Evolutionary conservation across 1,140 invertebrate genomes (phyloP), one percentile per base, ranked within the genome.

Genomic region (Trissolcus basalis): DNA sequence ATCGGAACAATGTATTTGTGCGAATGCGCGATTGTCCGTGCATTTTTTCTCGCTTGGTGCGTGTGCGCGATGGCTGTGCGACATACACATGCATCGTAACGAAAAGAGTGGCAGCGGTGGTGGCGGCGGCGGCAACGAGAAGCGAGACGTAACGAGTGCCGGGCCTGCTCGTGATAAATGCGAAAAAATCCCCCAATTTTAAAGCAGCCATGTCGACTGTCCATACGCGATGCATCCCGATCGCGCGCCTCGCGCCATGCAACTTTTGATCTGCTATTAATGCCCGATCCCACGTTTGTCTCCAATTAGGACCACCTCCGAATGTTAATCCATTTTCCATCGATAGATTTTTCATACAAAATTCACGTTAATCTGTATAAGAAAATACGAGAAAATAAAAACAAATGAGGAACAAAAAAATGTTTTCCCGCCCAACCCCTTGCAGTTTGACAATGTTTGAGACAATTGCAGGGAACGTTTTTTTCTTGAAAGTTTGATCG

Each of bases 1-100:
- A 85, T 86, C 84, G 79, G 81, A 80, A 84, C 84, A 85, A 85
- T 86, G 83, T 86, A 85, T 85, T 84, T 82, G 83, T 84, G 83
- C 83, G 81, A 84, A 82, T 82, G 83, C 81, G 83, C 82, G 80
- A 84, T 84, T 83, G 83, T 81, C 81, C 80, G 79, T 79, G 80
- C 76, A 78, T 65, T 70, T 74, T 76, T 81, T 77, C 68, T 70
- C 73, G 74, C 78, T 74, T 63, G 43, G 71, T 56, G 64, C 50
- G 63, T 65, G 68, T 70, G 69, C 65, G 54, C 51, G 49, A 47
- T 41, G 44, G 49, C 55, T 32, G 39, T 68, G 69, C 61, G 61
- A 65, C 68, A 41, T 58, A 71, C 54, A 75, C 71, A 80, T 55
- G 54, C 47, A 63, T 35, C 56, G 47, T 69, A 79, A 67, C 60